Evolutionary conservation across 1,140 invertebrate genomes (phyloP), one percentile per base, ranked within the genome.

Genomic region (Asbolus verrucosus): DNA sequence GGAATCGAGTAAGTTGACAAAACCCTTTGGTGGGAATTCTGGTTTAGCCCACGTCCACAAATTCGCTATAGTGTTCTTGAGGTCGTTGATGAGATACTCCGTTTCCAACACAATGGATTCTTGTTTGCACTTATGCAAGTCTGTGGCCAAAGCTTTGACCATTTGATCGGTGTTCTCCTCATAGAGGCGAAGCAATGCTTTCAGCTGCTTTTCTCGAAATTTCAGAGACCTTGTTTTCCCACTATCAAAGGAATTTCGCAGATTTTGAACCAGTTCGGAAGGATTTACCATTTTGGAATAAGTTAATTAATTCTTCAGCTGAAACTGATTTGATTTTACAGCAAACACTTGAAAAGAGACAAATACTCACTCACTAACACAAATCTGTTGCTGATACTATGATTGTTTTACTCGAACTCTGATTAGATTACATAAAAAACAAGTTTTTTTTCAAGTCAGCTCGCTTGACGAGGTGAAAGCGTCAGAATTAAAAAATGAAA

Each of bases 141-240:
- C 97, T 59, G 89, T 85, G 19, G 87, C 84, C 9, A 98, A 80
- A 0, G 92, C 95, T 31, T 88, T 85, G 11, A 90, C 77, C 76
- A 98, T 89, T 19, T 87, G 87, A 9, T 87, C 82, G 39, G 82
- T 83, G 81, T 96, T 91, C 76, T 98, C 95, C 69, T 92, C 87
- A 70, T 95, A 85, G 85, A 98, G 87, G 68, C 85, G 85, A 24
- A 90, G 73, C 1, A 97, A 75, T 16, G 83, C 86, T 78, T 91
- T 86, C 5, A 98, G 81, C 79, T 98, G 96, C 69, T 88, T 83
- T 65, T 88, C 85, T 62, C 96, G 88, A 85, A 94, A 95, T 82
- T 90, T 87, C 67, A 93, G 76, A 31, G 90, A 84, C 75, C 86
- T 87, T 16, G 93, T 94, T 72, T 90, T 88, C 6, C 92, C 92